Evolutionary conservation across 2,797 vertebrate genomes (phyloP).

Genomic region (Xyrichtys novacula): DNA sequence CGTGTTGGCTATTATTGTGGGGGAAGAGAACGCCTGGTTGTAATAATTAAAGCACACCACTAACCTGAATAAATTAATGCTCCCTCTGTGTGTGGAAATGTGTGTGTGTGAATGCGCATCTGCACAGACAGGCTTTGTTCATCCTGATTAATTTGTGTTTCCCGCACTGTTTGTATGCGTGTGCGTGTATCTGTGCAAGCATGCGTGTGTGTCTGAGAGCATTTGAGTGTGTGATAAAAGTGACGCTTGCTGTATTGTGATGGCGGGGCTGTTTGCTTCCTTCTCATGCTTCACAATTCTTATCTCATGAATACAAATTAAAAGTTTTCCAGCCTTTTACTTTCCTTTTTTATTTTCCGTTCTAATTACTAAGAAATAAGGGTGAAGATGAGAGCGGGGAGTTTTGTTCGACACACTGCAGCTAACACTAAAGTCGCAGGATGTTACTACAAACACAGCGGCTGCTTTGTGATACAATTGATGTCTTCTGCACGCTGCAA

Average conservation of each 20-base stretch:
- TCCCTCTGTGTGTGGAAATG: slow-evolving; percentile 32
- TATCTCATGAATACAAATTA: slow-evolving; percentile 79
- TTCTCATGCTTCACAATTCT: slow-evolving; percentile 49
- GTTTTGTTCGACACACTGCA: slow-evolving; percentile 16
- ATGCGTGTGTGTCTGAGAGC: slow-evolving; percentile 22
- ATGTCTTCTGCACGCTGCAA: background rate
- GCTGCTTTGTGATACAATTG: background rate
- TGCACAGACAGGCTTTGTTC: slow-evolving; percentile 75
- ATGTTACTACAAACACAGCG: slow-evolving; percentile 9
- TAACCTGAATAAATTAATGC: slow-evolving; percentile 84
- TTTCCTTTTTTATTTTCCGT: slow-evolving; percentile 48
- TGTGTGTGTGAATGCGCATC: slow-evolving; percentile 31
- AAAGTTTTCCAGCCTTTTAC: slow-evolving; percentile 67
- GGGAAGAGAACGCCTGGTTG: slow-evolving; percentile 56
- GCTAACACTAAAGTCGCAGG: background rate
- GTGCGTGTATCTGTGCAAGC: slow-evolving; percentile 25
- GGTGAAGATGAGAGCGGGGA: slow-evolving; percentile 25
- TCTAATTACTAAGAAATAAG: slow-evolving; percentile 59
- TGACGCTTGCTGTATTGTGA: slow-evolving; percentile 57
- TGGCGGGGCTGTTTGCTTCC: slow-evolving; percentile 63
- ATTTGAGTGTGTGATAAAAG: slow-evolving; percentile 63
- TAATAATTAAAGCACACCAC: slow-evolving; percentile 86
- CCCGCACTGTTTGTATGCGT: slow-evolving; percentile 57
- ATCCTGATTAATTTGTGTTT: slow-evolving; percentile 72
- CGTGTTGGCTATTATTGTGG: slow-evolving; percentile 67